Evolutionary conservation across 2,113 vertebrate genomes (phyloP).

Genomic region (Zootoca vivipara): DNA sequence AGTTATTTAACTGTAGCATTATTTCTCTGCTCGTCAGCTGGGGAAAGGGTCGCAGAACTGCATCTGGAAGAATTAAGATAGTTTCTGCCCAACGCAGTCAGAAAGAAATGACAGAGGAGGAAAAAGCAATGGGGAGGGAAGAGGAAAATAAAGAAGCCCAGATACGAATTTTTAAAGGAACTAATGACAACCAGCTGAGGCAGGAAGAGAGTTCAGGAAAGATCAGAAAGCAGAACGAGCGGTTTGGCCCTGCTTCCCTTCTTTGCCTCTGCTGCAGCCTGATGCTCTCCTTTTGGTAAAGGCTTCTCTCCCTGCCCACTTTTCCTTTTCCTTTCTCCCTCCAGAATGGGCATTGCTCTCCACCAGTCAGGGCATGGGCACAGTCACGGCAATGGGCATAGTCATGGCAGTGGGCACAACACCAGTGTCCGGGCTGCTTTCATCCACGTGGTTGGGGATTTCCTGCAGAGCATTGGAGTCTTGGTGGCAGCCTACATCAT

Average conservation of each 20-base stretch:
- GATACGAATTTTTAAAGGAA: background rate
- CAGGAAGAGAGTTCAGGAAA: background rate
- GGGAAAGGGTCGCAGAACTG: background rate
- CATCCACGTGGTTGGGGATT: slow-evolving; percentile 88
- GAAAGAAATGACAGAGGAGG: background rate
- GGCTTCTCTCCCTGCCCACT: background rate
- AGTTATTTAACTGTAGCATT: no score
- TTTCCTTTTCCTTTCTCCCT: rapidly evolving
- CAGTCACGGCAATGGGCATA: background rate
- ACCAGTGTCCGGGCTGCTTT: slow-evolving; percentile 90
- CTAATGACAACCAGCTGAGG: background rate
- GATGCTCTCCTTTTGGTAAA: background rate
- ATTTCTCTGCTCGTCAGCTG: background rate
- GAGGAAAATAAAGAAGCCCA: background rate
- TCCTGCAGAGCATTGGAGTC: slow-evolving; percentile 89
- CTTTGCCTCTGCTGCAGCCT: background rate
- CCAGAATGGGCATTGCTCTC: slow-evolving; percentile 88
- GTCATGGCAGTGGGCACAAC: slow-evolving; percentile 64
- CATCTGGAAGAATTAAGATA: background rate
- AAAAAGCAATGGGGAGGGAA: background rate
- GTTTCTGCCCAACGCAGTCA: background rate
- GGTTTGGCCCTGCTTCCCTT: background rate
- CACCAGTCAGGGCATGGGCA: slow-evolving; percentile 84
- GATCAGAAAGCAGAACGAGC: background rate
- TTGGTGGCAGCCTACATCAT: slow-evolving; percentile 85